Percentiles rank a stretch among this genome's conserved stretches.
Conservation (phyloP, 2,888 invertebrate genomes). For the Ophion ellenae region DNA sequence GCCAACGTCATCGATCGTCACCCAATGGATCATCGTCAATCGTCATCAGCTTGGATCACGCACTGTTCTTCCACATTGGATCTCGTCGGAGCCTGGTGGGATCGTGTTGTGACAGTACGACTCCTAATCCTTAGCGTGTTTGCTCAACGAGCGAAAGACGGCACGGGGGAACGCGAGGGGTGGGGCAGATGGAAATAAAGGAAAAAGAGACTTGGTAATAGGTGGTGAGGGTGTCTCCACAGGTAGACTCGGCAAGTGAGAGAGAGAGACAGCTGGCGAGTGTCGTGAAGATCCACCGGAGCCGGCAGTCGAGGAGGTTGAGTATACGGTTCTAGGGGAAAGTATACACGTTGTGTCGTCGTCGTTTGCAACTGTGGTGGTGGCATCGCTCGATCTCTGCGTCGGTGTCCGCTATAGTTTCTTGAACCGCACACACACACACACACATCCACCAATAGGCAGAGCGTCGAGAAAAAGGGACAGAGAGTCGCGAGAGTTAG, state of each 20-base stretch:
- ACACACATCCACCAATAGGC: constrained; percentile 1
- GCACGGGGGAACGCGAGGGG: not conserved
- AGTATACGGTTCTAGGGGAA: constrained; percentile 71
- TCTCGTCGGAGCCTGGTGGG: not conserved
- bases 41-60: not conserved
- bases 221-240: constrained; percentile 26
- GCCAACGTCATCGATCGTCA: not conserved
- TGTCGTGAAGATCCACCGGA: constrained; percentile 71
- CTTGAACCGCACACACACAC: constrained; percentile 52
- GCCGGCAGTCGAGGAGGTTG: constrained; percentile 68
- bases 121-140: constrained; percentile 10
- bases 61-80: not conserved
- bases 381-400: constrained; percentile 28
- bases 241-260: not conserved
- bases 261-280: constrained; percentile 52
- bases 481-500: constrained; percentile 6
- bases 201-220: constrained; percentile 44
- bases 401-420: constrained; percentile 60
- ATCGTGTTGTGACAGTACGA: constrained; percentile 21
- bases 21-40: not conserved
- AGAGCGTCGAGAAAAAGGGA: not conserved
- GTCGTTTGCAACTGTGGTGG: constrained; percentile 33
- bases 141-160: constrained; percentile 16
- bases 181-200: constrained; percentile 7
- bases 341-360: constrained; percentile 57